A percentile compares a stretch with the other conserved stretches of the same genome.
These are phyloP conservation scores for Rapana venosa DNA, from an alignment of 2,888 invertebrate species.

Conservation along the genomic window DNA sequence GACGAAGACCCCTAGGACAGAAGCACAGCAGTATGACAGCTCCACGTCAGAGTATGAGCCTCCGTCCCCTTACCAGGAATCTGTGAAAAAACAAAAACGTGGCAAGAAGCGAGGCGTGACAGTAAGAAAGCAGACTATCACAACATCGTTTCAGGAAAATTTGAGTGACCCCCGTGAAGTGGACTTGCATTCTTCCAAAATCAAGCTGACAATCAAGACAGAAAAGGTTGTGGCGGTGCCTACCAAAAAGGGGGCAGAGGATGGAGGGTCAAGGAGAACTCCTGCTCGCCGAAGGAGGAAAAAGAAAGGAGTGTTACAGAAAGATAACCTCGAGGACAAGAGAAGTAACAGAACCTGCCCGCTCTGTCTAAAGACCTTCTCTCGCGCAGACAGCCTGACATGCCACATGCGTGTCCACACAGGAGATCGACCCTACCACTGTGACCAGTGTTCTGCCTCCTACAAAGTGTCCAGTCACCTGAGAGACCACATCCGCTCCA, in stretches of 20 bases:
- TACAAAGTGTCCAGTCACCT: constrained; percentile 40
- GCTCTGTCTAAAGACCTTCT: constrained; percentile 12
- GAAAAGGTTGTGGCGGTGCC: not conserved
- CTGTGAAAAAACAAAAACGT: not conserved
- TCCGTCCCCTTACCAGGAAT: not conserved
- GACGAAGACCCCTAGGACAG: not conserved
- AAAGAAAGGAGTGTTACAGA: not conserved
- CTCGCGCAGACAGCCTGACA: constrained; percentile 33
- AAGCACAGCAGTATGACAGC: not conserved
- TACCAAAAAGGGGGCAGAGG: not conserved
- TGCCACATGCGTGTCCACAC: constrained; percentile 40
- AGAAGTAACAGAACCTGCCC: not conserved
- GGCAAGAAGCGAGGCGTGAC: not conserved
- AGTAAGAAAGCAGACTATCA: not conserved
- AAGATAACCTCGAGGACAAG: not conserved
- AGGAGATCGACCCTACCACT: constrained; percentile 24
- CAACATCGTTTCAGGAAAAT: not conserved
- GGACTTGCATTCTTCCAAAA: not conserved
- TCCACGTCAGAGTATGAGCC: constrained; percentile 28
- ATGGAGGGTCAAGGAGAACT: not conserved
- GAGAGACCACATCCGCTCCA: constrained; percentile 30
- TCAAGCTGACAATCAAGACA: not conserved
- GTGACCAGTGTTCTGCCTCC: constrained; percentile 20
- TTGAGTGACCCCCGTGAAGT: not conserved
- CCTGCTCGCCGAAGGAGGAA: not conserved